Conservation (phyloP, 2,113 vertebrate species). For the Gulo gulo region DNA sequence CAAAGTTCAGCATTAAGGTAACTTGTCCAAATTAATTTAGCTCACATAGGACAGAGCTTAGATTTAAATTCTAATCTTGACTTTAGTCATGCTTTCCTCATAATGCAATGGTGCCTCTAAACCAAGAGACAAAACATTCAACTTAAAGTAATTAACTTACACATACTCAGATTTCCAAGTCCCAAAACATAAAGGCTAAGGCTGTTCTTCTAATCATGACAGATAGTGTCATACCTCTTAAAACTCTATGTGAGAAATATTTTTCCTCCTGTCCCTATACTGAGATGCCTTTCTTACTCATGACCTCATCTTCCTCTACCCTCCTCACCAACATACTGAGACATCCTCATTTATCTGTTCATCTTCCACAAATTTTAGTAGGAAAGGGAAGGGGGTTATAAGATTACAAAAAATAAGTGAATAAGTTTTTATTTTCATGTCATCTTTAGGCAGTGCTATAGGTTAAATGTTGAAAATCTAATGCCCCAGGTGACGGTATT, state of each 20-base stretch:
- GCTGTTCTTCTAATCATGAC: neutral
- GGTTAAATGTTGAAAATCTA: neutral
- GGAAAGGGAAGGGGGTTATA: neutral
- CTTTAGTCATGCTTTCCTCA: neutral
- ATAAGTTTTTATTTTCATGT: neutral
- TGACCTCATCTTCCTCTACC: neutral
- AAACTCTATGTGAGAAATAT: neutral
- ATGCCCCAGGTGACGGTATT: neutral
- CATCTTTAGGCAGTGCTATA: neutral
- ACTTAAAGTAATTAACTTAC: neutral
- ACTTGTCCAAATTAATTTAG: conserved; percentile 4
- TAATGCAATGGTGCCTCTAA: neutral
- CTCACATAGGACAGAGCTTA: neutral
- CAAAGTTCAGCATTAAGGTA: neutral
- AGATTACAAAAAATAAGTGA: neutral
- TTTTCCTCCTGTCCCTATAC: neutral
- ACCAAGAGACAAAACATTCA: neutral
- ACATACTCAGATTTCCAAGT: neutral
- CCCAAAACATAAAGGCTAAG: neutral
- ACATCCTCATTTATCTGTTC: neutral
- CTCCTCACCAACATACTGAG: neutral
- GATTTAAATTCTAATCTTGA: neutral
- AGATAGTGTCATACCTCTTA: neutral
- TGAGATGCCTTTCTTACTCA: neutral
- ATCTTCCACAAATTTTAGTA: neutral